Evolutionary conservation across 1,140 invertebrate species (phyloP), one percentile per base, ranked within the genome.

Genomic region (Sitophilus oryzae): DNA sequence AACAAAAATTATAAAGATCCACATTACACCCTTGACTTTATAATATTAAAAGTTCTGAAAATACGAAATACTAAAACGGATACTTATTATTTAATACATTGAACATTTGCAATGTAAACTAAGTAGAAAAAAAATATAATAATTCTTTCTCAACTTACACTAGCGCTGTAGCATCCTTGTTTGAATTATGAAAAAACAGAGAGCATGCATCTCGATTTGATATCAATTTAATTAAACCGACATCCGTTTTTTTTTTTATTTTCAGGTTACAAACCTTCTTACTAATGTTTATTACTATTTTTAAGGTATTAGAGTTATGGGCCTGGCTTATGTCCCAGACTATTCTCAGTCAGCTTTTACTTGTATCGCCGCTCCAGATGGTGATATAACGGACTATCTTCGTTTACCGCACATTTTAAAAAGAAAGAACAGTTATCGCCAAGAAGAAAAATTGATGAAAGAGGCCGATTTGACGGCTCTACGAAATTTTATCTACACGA

Each of bases 371-470:
- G 85, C 85, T 18, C 81, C 86, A 0, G 92, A 96, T 66, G 94
- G 94, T 14, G 91, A 96, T 61, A 89, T 96, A 38, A 85, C 83
- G 0, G 96, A 98, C 70, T 90, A 92, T 71, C 69, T 98, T 16
- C 18, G 93, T 5, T 71, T 98, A 36, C 87, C 90, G 1, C 82
- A 93, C 74, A 74, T 98, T 14, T 75, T 92, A 19, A 93, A 89
- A 67, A 78, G 90, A 11, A 86, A 84, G 64, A 89, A 88, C 64
- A 80, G 86, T 6, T 88, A 80, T 62, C 77, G 82, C 40, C 74
- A 83, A 34, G 77, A 82, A 6, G 89, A 94, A 55, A 84, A 87
- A 63, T 60, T 76, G 2, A 77, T 82, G 48, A 91, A 91, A 71
- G 82, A 91, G 70, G 79, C 84, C 2, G 94, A 98, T 73, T 67